These are phyloP conservation scores for Meandrusa payeni DNA, from an alignment of 2,888 invertebrate species.

Conservation along the genomic window DNA sequence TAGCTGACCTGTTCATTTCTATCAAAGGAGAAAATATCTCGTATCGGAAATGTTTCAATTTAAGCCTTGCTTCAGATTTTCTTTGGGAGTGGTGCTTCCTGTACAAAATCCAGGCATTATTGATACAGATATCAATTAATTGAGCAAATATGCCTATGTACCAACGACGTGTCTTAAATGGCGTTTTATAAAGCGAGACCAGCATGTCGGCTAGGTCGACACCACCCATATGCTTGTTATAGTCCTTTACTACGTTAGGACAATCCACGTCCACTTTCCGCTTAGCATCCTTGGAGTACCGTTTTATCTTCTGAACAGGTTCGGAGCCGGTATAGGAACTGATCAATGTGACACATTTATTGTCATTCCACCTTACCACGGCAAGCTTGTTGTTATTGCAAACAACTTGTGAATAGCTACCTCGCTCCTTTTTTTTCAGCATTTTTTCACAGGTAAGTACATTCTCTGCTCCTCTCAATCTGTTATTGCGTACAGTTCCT, in stretches of 20 bases:
- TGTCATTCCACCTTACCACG: not conserved
- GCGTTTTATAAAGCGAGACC: conserved; percentile 29
- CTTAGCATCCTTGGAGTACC: conserved; percentile 37
- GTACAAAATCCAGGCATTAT: conserved; percentile 29
- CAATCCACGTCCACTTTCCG: conserved; percentile 36
- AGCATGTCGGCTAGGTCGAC: conserved; percentile 31
- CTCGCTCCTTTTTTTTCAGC: not conserved
- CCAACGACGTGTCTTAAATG: conserved; percentile 37
- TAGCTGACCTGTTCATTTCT: not conserved
- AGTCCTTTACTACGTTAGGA: conserved; percentile 39
- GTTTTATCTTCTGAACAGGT: conserved; percentile 34
- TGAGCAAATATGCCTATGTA: conserved; percentile 40
- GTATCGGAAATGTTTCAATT: conserved; percentile 6
- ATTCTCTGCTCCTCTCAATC: conserved; percentile 20
- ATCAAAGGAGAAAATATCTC: not conserved
- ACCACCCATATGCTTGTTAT: conserved; percentile 44
- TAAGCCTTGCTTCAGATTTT: not conserved
- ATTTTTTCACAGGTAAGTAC: not conserved
- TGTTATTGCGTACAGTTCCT: conserved; percentile 27
- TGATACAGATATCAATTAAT: conserved; percentile 32
- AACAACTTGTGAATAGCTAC: not conserved
- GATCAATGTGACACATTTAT: conserved; percentile 32
- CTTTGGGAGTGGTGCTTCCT: not conserved
- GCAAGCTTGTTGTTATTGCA: not conserved
- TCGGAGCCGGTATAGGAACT: conserved; percentile 36